These are phyloP conservation scores for Lithophane semibrunnea DNA, from an alignment of 2,888 invertebrate species.

Conservation along the genomic window DNA sequence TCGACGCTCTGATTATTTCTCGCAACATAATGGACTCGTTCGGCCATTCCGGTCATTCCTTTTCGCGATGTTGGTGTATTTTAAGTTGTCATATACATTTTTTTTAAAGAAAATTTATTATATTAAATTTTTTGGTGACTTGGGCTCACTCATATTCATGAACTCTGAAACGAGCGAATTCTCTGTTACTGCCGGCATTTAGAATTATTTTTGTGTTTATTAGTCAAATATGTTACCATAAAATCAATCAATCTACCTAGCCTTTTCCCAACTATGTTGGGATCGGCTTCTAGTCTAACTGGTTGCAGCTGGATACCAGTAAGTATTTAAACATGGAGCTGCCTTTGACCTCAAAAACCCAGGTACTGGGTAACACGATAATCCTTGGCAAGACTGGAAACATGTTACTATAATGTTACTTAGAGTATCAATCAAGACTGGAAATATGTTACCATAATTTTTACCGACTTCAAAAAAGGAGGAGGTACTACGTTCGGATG, in stretches of 20 bases:
- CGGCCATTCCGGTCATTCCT: slow-evolving; percentile 29
- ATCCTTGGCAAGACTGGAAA: too few relatives aligned
- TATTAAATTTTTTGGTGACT: slow-evolving; percentile 77
- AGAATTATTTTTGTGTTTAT: slow-evolving; percentile 71
- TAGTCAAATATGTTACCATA: slow-evolving; percentile 1
- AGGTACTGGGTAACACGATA: too few relatives aligned
- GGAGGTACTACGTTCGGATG: too few relatives aligned
- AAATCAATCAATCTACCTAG: not conserved
- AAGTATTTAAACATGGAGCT: too few relatives aligned
- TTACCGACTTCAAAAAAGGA: too few relatives aligned
- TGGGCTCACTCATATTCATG: slow-evolving; percentile 61
- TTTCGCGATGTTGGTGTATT: slow-evolving; percentile 63
- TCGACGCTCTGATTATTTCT: slow-evolving; percentile 41
- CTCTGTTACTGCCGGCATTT: slow-evolving; percentile 59
- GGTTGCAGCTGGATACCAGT: too few relatives aligned
- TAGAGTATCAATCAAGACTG: too few relatives aligned
- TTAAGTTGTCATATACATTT: slow-evolving; percentile 72
- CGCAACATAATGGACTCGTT: slow-evolving; percentile 27
- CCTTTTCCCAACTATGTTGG: not conserved
- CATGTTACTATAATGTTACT: too few relatives aligned
- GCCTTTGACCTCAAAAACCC: too few relatives aligned
- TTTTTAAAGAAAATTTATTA: slow-evolving; percentile 66
- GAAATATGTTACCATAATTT: slow-evolving; percentile 75
- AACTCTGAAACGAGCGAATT: slow-evolving; percentile 50
- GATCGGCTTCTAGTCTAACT: too few relatives aligned